These are phyloP conservation scores for Mycetomoellerius zeteki DNA, from an alignment of 1,140 invertebrate species.

Conservation along the genomic window DNA sequence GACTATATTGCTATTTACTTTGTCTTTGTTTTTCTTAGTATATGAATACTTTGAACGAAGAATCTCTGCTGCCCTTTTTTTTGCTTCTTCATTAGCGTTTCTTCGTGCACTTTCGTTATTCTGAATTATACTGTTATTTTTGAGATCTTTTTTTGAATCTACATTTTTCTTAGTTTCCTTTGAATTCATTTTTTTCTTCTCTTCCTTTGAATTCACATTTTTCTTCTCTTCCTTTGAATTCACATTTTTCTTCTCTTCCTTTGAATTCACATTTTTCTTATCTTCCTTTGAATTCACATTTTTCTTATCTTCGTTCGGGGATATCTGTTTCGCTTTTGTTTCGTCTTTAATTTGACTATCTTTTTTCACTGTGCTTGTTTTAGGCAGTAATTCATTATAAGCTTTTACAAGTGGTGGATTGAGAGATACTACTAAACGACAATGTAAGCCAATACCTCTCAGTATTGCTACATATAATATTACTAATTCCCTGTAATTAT, in stretches of 20 bases:
- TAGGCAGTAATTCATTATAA: constrained; percentile 85
- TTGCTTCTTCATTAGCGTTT: constrained; percentile 78
- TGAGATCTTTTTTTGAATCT: constrained; percentile 51
- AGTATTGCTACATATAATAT: constrained; percentile 92
- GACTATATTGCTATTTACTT: neutral
- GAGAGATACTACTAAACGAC: constrained; percentile 91
- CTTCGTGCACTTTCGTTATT: constrained; percentile 77
- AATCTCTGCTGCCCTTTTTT: constrained; percentile 75
- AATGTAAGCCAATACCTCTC: constrained; percentile 93
- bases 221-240: constrained; percentile 66
- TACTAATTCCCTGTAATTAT: constrained; percentile 90
- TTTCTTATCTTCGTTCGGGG: constrained; percentile 66
- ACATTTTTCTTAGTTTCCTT: constrained; percentile 69
- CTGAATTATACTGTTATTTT: constrained; percentile 64
- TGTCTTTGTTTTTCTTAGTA: constrained; percentile 29
- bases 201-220: constrained; percentile 53
- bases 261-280: constrained; percentile 50
- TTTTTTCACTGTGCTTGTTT: constrained; percentile 88
- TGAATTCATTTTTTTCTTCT: constrained; percentile 47
- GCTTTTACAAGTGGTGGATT: constrained; percentile 85
- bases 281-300: constrained; percentile 59
- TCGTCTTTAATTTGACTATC: constrained; percentile 87
- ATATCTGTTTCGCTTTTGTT: constrained; percentile 84
- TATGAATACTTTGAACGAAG: constrained; percentile 63
- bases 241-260: constrained; percentile 39